Evolutionary conservation across 2,797 vertebrate species (phyloP).

Genomic region (Neosalanx taihuensis): DNA sequence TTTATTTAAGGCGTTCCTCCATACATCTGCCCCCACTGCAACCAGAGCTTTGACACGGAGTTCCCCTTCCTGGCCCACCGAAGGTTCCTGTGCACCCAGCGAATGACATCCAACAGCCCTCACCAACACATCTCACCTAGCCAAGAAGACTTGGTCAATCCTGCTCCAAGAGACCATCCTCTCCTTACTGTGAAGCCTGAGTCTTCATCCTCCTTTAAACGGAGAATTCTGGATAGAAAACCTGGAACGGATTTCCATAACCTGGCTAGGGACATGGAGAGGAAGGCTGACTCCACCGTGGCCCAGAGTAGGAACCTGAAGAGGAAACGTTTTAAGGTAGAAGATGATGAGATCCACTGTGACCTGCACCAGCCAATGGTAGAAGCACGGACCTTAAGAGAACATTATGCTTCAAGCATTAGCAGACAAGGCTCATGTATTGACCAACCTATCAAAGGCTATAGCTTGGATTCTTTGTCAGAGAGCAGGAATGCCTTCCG

Average conservation of each 20-base stretch:
- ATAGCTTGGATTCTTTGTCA: conserved; percentile 73
- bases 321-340: conserved; percentile 37
- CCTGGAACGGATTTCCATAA: conserved; percentile 83
- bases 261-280: conserved; percentile 78
- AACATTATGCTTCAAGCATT: not conserved
- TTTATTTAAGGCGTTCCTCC: conserved; percentile 63
- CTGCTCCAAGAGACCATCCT: not conserved
- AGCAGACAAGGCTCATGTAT: conserved; percentile 66
- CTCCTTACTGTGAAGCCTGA: not conserved
- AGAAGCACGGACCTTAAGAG: not conserved
- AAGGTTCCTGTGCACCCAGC: conserved; percentile 79
- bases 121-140: not conserved
- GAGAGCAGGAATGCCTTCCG: conserved; percentile 72
- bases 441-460: conserved; percentile 69
- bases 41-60: conserved; percentile 81
- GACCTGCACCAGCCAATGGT: not conserved
- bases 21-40: conserved; percentile 75
- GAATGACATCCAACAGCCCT: conserved; percentile 57
- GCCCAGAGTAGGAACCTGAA: conserved; percentile 29
- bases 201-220: conserved; percentile 3
- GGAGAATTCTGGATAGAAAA: conserved; percentile 52
- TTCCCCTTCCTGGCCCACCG: conserved; percentile 79
- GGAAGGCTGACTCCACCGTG: conserved; percentile 38
- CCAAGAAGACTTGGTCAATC: conserved; percentile 44
- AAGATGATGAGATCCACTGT: conserved; percentile 11